These are phyloP conservation scores for Orientallactaga sibirica DNA, from an alignment of 2,797 vertebrate genomes.

Conservation along the genomic window DNA sequence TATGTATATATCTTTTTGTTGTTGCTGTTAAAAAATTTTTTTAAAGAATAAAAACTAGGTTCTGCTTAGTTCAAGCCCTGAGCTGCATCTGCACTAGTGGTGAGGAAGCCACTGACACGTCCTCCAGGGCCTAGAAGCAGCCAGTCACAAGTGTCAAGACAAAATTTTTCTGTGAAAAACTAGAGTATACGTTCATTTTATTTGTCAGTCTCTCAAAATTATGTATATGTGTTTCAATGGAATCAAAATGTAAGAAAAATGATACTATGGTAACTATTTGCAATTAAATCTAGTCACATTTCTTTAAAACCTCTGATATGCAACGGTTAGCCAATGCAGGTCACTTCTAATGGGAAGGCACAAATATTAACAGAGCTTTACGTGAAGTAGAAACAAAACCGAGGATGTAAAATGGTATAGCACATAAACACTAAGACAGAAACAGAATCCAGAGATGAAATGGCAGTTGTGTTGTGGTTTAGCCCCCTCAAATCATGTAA, in stretches of 20 bases:
- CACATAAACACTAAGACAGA: not conserved
- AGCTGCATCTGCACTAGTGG: not conserved
- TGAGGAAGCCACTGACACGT: not conserved
- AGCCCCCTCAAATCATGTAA: not conserved
- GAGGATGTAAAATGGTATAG: fast-evolving
- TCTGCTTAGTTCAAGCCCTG: not conserved
- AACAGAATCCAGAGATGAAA: not conserved
- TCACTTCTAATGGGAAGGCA: not conserved
- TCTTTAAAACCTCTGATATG: constrained; percentile 7
- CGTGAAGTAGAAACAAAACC: not conserved
- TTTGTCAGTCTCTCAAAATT: constrained; percentile 34
- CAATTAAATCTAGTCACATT: not conserved
- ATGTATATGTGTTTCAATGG: not conserved
- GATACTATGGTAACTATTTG: not conserved
- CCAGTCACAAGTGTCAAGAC: not conserved
- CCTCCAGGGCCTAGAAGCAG: not conserved
- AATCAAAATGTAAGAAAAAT: constrained; percentile 25
- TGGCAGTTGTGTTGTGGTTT: not conserved
- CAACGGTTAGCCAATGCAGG: not conserved
- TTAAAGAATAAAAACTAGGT: constrained; percentile 10
- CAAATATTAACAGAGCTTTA: not conserved
- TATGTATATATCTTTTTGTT: too few species aligned
- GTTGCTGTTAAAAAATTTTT: constrained; percentile 6
- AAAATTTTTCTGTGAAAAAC: not conserved
- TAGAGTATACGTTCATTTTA: not conserved